phyloP scores from a whole-genome alignment of 2,797 vertebrate species.

The Sylvia borin region DNA sequence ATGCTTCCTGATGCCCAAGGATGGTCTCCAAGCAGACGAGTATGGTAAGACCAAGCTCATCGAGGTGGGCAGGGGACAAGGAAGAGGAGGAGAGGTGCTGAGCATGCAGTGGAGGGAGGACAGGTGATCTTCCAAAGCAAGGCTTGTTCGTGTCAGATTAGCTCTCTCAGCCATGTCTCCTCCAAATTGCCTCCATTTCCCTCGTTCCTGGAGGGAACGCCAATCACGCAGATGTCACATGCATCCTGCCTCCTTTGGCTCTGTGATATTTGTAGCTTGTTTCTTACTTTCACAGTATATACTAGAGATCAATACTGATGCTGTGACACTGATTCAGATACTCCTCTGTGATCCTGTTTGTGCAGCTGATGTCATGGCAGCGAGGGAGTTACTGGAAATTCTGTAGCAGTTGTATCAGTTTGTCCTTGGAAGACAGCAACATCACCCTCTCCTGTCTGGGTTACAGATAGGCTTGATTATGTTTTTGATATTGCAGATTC shows the following conservation, averaged over 20 bases:
- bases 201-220: not conserved
- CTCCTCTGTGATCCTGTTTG: not conserved
- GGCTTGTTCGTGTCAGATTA: not conserved
- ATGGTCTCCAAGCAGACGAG: not conserved
- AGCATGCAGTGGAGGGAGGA: no score
- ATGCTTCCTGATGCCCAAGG: not conserved
- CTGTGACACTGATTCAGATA: not conserved
- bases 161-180: not conserved
- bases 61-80: fast-evolving
- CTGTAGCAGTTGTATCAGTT: not conserved
- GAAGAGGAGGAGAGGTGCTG: not conserved
- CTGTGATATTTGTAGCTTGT: fast-evolving
- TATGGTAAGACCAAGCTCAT: fast-evolving
- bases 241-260: not conserved
- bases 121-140: fast-evolving
- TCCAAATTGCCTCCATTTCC: not conserved
- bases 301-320: not conserved
- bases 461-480: not conserved
- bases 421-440: not conserved
- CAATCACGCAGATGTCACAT: fast-evolving
- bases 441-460: not conserved
- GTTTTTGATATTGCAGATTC: not conserved
- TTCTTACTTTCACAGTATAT: not conserved
- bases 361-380: not conserved
- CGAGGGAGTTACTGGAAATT: not conserved